Evolutionary conservation across 2,888 invertebrate genomes (phyloP), one percentile per base, ranked within the genome.

Genomic region (Calephelis perditalis): DNA sequence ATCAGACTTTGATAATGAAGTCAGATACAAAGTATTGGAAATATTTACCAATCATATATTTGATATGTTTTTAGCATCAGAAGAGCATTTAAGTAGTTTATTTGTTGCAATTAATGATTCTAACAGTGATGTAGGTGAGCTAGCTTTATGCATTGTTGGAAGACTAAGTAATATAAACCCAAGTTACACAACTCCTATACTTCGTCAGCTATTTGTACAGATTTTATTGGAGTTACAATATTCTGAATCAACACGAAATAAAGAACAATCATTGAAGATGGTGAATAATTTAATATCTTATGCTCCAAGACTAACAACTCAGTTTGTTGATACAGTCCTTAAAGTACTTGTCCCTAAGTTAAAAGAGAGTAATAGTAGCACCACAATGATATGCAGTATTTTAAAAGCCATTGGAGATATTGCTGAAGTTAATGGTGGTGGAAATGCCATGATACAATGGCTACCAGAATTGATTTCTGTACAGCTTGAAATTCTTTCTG

Each of bases 21-120:
- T 99, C 4, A 92, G 99, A 4, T 95, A 96, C 72, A 95, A 96
- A 83, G 99, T 99, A 0, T 88, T 99, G 35, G 95, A 96, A 65
- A 97, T 97, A 5, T 92, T 99, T 61, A 97, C 97, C 73, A 96
- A 96, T 72, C 95, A 87, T 3, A 71, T 96, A 1, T 99, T 99
- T 79, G 98, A 99, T 78, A 94, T 95, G 63, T 98, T 99, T 82
- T 86, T 99, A 62, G 99, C 99, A 0, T 97, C 98, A 75, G 97
- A 98, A 0, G 98, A 99, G 81, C 98, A 98, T 72, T 85, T 99
- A 0, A 96, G 96, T 68, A 96, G 97, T 0, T 91, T 99, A 0
- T 98, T 99, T 81, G 95, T 99, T 36, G 97, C 98, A 0, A 92
- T 99, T 71, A 98, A 99, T 81, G 99, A 99, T 81, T 99, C 99